A percentile compares a stretch with the other conserved stretches of the same genome.
Conservation (phyloP, 2,888 invertebrate genomes). For the Schizotus pectinicornis region DNA sequence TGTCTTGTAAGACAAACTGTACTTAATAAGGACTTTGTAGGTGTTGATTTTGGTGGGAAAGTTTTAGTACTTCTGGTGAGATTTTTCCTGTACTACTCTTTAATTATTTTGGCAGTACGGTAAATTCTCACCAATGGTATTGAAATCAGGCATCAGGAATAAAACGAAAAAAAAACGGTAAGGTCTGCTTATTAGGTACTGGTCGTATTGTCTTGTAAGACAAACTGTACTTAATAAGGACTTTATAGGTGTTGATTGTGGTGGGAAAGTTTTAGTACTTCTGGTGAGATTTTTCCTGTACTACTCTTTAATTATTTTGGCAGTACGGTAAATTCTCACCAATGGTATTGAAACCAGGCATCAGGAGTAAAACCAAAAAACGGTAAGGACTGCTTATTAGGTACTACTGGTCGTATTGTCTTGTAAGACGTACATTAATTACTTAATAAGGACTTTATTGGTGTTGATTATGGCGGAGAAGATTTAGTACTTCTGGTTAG, state of each 20-base stretch:
- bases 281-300: too few relatives aligned
- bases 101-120: conserved; percentile 53
- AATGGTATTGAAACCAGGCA: conserved; percentile 29
- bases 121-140: conserved; percentile 49
- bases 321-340: conserved; percentile 55
- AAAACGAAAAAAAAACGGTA: background rate
- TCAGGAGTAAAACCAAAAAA: background rate
- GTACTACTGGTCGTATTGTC: conserved; percentile 27
- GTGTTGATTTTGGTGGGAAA: too few relatives aligned
- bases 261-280: too few relatives aligned
- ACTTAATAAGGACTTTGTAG: conserved; percentile 33
- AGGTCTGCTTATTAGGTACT: conserved; percentile 30
- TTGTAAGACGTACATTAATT: conserved; percentile 35
- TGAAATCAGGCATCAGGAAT: conserved; percentile 5
- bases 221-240: conserved; percentile 34
- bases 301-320: too few relatives aligned
- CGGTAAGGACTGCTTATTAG: conserved; percentile 26
- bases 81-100: too few relatives aligned
- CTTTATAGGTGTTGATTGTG: too few relatives aligned
- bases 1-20: conserved; percentile 32
- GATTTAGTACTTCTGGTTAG: too few relatives aligned
- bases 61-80: too few relatives aligned
- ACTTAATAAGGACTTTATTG: conserved; percentile 33
- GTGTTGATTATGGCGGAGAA: too few relatives aligned
- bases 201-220: conserved; percentile 30